Evolutionary conservation across 2,797 vertebrate genomes (phyloP), one percentile per base, ranked within the genome.

Genomic region (Labroides dimidiatus): DNA sequence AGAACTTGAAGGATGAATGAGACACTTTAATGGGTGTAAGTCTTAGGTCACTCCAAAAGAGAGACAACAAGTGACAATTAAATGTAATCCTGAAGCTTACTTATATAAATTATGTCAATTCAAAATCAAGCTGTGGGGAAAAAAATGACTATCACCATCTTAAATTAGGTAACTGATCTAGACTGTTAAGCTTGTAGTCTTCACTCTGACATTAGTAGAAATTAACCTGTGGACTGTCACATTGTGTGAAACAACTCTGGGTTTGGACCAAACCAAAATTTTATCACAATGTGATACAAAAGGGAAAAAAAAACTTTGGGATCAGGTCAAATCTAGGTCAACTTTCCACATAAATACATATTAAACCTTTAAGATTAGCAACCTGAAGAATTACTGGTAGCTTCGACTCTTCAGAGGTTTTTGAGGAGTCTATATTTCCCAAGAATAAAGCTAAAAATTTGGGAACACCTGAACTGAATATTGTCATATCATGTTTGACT

Each of bases 1-100:
- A 36, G 58, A 48, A 48, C 48, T 45, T 45, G 54, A 58, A 64
- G 52, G 43, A 68, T 5, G 19, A 75, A 73, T 62, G 48, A 37
- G 52, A 27, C 44, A 20, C 41, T 56, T 55, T 4, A 33, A 61
- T 37, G n/a, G n/a, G 65, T 61, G 76, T 33, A 9, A 33, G 30
- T 4, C 10, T 30, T 20, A 11, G 44, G 51, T 73, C 21, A 72
- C 17, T 11, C 36, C 58, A 42, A 68, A 30, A 43, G 13, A 65
- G 1, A 58, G n/a, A 60, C 0, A 41, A 10, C n/a, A 3, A 14
- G 10, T 39, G 10, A 39, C 37, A 39, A 14, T 2, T 2, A 39
- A 13, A 13, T 33, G 8, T 5, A 6, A 6, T 7, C 8, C 30
- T 33, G 8, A 33, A 33, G 24, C 24, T 3, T n/a, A 27, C 27